Evolutionary conservation across 2,113 vertebrate genomes (phyloP).

Genomic region (Aphyosemion australe): DNA sequence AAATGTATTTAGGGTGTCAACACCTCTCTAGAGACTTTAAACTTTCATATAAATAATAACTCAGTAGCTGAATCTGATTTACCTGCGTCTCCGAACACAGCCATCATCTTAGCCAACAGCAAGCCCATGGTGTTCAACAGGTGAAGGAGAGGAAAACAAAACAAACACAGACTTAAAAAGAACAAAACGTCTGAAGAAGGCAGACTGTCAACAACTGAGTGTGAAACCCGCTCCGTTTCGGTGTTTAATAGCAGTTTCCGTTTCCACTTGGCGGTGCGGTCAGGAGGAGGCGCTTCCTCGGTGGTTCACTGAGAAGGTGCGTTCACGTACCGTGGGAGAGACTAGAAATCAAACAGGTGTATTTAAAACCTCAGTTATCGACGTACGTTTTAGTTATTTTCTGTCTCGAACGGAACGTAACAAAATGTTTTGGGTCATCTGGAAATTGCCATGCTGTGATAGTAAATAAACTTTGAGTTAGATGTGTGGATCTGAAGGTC

Average conservation of each 20-base stretch:
- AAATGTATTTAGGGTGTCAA: too few species aligned
- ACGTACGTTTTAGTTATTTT: too few species aligned
- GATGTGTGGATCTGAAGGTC: too few species aligned
- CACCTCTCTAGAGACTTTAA: too few species aligned
- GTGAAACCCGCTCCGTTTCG: neutral
- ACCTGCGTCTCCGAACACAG: constrained; percentile 81
- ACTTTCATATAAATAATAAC: neutral
- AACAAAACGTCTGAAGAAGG: neutral
- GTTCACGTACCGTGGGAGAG: constrained; percentile 28
- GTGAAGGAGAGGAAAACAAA: neutral
- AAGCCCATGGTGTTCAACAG: constrained; percentile 71
- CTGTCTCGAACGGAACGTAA: too few species aligned
- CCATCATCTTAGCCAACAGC: constrained; percentile 79
- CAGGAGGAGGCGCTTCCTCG: constrained; percentile 39
- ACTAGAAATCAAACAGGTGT: fast-evolving
- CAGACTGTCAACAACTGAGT: constrained; percentile 5
- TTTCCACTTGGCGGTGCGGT: neutral
- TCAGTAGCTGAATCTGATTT: neutral
- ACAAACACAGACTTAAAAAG: neutral
- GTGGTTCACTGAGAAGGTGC: neutral
- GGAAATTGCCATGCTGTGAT: too few species aligned
- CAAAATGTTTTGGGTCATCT: too few species aligned
- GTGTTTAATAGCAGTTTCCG: constrained; percentile 4
- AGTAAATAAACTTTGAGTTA: too few species aligned
- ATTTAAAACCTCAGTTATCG: too few species aligned